Base-by-base conservation (phyloP, 2,888 invertebrate species). In the Volucella inflata region DNA sequence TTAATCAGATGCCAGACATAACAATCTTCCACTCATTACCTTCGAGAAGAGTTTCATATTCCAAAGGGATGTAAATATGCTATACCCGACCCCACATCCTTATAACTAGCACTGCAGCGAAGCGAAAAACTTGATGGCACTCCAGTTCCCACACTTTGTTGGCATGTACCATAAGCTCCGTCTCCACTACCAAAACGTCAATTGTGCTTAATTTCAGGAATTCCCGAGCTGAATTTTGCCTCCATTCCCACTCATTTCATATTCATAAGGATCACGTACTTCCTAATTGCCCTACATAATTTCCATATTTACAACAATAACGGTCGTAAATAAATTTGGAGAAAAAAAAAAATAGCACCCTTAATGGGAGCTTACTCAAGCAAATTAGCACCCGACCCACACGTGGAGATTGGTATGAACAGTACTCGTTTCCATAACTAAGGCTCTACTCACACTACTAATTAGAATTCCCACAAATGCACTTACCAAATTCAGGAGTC, bases 401-500 rank as follows among this genome's bases (percentile, higher is more conserved):
- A 30, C 6, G 30, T 30, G 30, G 30, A 6, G 30, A 1, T 0
- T 30, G 30, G 30, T 30, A 6, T 30, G 30, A 30, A 30, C 6
- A 30, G 30, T 6, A 30, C 30, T 59, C 44, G 12, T 65, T 70
- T 59, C 68, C 6, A 38, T 79, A 67, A 62, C 70, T 70, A 48
- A 48, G 70, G 6, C 16, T 38, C 51, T 67, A 14, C 30, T 50
- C n/a, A 9, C 10, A 2, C 11, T 4, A 0, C 14, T 51, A n/a
- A 21, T 53, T 42, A 57, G 42, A 59, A 55, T 68, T 70, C 38
- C 42, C 60, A 60, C 59, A 75, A 85, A 72, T 88, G 85, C 59
- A 90, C 92, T 92, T 89, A 92, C 92, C 92, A 76, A 92, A 92
- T 89, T 92, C 92, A 46, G 91, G 90, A 82, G 92, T 92, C 87